Conservation (phyloP, 2,797 vertebrate genomes). For the Pagetopsis macropterus region DNA sequence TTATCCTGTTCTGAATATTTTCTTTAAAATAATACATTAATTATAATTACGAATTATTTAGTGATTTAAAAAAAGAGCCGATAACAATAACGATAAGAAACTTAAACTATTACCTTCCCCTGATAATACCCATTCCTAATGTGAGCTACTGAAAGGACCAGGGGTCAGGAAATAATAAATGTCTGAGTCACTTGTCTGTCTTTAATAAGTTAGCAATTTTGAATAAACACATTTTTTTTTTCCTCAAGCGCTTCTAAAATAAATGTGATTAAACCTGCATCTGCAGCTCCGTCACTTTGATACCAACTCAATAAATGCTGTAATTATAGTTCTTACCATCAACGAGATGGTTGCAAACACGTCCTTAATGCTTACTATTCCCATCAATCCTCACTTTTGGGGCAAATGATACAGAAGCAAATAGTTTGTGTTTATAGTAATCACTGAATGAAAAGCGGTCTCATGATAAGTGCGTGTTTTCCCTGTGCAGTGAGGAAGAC, state of each 20-base stretch:
- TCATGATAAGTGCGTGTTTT: conserved; percentile 36
- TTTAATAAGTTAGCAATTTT: background rate
- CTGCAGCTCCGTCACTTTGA: conserved; percentile 6
- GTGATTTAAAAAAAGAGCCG: too few relatives aligned
- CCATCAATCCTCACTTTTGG: conserved; percentile 19
- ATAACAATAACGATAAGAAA: too few relatives aligned
- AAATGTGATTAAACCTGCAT: background rate
- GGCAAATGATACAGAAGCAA: conserved; percentile 20
- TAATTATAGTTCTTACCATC: conserved; percentile 19
- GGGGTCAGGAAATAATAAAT: background rate
- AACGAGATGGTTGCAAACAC: conserved; percentile 17
- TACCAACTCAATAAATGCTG: conserved; percentile 8
- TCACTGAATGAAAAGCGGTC: conserved; percentile 10
- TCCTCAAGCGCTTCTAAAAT: background rate
- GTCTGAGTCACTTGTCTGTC: background rate
- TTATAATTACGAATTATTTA: too few relatives aligned
- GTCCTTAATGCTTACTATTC: conserved; percentile 2
- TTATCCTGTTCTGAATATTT: too few relatives aligned
- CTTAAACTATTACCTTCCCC: too few relatives aligned
- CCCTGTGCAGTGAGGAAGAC: conserved; percentile 88
- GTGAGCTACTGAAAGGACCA: background rate
- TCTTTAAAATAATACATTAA: too few relatives aligned
- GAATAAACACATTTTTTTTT: background rate
- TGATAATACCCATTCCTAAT: background rate
- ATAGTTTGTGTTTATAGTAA: conserved; percentile 18